Evolutionary conservation across 2,888 invertebrate genomes (phyloP).

Genomic region (Punctoribates punctum): DNA sequence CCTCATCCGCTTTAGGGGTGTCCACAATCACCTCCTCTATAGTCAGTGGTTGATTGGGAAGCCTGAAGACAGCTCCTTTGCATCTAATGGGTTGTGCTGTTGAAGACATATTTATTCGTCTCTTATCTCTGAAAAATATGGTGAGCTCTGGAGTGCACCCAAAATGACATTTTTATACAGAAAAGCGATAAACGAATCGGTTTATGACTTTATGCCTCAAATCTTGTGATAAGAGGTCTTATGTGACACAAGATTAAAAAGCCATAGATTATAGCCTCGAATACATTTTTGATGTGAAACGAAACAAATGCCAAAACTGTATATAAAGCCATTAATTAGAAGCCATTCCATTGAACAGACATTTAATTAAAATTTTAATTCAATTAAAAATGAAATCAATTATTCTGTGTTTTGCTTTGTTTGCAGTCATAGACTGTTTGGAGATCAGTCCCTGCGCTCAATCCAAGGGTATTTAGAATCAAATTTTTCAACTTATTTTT

Average conservation of each 20-base stretch:
- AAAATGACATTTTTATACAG: neutral
- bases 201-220: neutral
- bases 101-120: neutral
- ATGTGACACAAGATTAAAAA: neutral
- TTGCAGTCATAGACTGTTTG: neutral
- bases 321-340: neutral
- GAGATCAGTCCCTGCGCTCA: neutral
- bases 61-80: neutral
- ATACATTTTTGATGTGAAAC: neutral
- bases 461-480: neutral
- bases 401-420: neutral
- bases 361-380: neutral
- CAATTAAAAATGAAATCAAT: neutral
- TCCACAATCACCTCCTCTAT: conserved; percentile 8
- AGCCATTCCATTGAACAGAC: neutral
- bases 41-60: neutral
- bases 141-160: neutral
- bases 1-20: neutral
- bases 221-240: neutral
- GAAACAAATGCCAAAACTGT: neutral
- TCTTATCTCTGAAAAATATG: neutral
- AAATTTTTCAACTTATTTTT: neutral
- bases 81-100: neutral
- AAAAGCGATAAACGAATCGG: neutral
- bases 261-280: neutral